Evolutionary conservation across 2,888 invertebrate species (phyloP).

Genomic region (Maniola hyperantus): DNA sequence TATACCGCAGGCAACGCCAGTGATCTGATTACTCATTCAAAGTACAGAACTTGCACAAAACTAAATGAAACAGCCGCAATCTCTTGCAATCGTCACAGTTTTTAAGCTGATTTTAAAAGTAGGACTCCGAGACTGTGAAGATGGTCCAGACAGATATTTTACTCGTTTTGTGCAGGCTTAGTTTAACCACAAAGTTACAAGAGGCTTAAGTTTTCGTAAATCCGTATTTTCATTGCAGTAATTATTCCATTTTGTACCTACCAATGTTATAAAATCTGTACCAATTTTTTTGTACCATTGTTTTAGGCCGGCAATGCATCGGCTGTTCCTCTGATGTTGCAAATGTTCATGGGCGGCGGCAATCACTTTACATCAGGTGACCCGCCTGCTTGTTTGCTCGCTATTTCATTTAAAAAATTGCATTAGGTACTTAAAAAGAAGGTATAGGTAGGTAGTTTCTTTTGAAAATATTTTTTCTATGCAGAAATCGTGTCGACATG

Average conservation of each 20-base stretch:
- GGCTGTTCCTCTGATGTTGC: no score
- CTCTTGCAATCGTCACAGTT: conserved; percentile 33
- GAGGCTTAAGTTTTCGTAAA: conserved; percentile 1
- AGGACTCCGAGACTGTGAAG: conserved; percentile 17
- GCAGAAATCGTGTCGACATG: no score
- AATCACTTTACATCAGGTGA: no score
- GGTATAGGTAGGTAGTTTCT: no score
- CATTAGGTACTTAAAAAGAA: no score
- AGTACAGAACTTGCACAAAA: conserved; percentile 46
- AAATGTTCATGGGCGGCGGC: no score
- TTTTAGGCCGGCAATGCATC: no score
- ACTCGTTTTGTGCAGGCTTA: background rate
- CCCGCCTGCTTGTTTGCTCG: no score
- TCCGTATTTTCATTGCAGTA: background rate
- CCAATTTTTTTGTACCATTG: no score
- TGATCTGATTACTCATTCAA: conserved; percentile 50
- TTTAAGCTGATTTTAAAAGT: conserved; percentile 32
- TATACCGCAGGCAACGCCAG: conserved; percentile 47
- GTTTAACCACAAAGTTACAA: conserved; percentile 8
- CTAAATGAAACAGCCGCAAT: conserved; percentile 31
- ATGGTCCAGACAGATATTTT: conserved; percentile 2
- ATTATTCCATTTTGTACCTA: background rate
- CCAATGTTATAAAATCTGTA: background rate
- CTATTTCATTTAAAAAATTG: no score
- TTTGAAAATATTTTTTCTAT: no score